Evolutionary conservation across 2,113 vertebrate species (phyloP), one percentile per base, ranked within the genome.

Genomic region (Lates calcarifer): DNA sequence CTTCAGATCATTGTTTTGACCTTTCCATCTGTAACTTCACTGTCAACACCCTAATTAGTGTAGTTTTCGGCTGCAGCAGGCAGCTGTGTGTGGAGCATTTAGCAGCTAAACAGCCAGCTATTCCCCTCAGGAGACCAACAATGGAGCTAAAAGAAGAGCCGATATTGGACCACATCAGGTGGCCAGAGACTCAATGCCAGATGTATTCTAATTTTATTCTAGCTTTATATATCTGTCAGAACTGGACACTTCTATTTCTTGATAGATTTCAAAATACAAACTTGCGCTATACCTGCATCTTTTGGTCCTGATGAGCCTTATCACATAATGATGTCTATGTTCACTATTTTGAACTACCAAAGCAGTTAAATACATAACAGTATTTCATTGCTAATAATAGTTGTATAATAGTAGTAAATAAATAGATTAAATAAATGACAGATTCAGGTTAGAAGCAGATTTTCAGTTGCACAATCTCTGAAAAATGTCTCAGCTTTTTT

Each of bases 1-100:
- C 26, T 68, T 68, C 29, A 53, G 31, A 45, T 53, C 22, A 62
- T 43, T 65, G 62, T 45, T 45, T 45, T 26, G 37, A 65, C 11
- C 28, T 28, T 29, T 17, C 3, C 15, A 10, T 6, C 61, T 9
- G 6, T 8, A 18, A 24, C 37, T 64, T 63, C 35, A 14, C 22
- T 39, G 17, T 20, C 62, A 28, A 28, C 62, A 28, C 24, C 35
- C 7, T 29, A 20, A 53, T 15, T 39, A 17, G 6, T 28, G 64
- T 33, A 17, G 47, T 8, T 53, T 14, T 35, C 24, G 20, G 20
- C 65, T 53, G 24, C 22, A 56, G n/a, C 31, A 37, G 47, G 26
- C 29, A n/a, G 13, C 57, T 31, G 20, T 60, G 29, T 51, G 31
- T 53, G 20, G 20, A n/a, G 12, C n/a, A 17, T 73, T 47, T n/a